These are phyloP conservation scores for Rhizoglyphus robini DNA, from an alignment of 1,140 invertebrate species.

Conservation along the genomic window DNA sequence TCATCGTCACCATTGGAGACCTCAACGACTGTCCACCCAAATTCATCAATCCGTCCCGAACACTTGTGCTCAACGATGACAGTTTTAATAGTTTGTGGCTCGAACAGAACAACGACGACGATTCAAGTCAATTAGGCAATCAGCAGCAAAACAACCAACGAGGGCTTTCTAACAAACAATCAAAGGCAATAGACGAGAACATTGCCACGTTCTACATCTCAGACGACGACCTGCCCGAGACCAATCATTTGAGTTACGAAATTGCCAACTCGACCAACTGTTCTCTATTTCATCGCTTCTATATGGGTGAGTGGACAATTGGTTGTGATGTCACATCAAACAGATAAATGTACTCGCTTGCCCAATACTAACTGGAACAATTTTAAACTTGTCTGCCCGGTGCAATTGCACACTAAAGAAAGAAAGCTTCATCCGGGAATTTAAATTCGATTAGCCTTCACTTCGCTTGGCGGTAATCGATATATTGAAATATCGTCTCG, in stretches of 20 bases:
- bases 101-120: neutral
- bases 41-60: slow-evolving; percentile 1
- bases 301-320: slow-evolving; percentile 11
- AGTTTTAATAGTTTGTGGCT: neutral
- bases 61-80: slow-evolving; percentile 5
- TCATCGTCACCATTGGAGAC: neutral
- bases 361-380: neutral
- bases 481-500: no score
- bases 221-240: slow-evolving; percentile 8
- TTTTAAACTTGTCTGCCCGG: neutral
- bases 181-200: neutral
- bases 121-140: neutral
- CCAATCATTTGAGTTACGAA: slow-evolving; percentile 11
- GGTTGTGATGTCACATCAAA: neutral
- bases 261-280: slow-evolving; percentile 13
- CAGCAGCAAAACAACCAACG: neutral
- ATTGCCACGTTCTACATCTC: slow-evolving; percentile 4
- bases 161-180: neutral
- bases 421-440: no score
- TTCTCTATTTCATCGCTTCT: slow-evolving; percentile 7
- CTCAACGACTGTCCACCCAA: slow-evolving; percentile 10
- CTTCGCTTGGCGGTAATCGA: neutral
- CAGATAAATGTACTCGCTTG: neutral
- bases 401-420: neutral
- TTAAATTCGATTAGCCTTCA: no score